These are phyloP conservation scores for Luscinia megarhynchos DNA, from an alignment of 2,797 vertebrate species.

Conservation along the genomic window DNA sequence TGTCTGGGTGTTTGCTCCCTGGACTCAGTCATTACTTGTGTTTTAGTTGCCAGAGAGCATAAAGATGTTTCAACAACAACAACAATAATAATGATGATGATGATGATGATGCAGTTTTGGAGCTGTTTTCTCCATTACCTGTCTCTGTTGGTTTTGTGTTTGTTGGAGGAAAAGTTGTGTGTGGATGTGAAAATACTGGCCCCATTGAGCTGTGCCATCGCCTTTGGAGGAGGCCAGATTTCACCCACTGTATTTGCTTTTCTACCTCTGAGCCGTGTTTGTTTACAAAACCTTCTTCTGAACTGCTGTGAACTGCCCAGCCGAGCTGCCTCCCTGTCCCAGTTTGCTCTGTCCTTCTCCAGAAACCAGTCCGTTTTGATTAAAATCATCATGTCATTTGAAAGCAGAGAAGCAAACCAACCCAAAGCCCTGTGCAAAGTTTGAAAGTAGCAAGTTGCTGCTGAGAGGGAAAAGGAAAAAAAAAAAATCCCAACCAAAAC, in stretches of 20 bases:
- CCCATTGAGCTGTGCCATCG: background rate
- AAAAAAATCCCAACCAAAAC: background rate
- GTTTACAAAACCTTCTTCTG: constrained; percentile 43
- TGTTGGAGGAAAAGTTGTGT: constrained; percentile 17
- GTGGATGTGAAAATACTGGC: constrained; percentile 43
- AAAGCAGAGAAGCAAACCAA: constrained; percentile 45
- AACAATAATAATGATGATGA: background rate
- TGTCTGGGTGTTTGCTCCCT: background rate
- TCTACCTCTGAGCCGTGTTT: constrained; percentile 36
- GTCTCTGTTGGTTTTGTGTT: background rate
- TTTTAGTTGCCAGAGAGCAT: background rate
- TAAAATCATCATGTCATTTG: constrained; percentile 60
- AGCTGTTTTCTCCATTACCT: constrained; percentile 29
- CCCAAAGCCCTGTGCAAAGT: constrained; percentile 25
- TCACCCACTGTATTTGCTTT: constrained; percentile 49
- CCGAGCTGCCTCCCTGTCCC: constrained; percentile 4
- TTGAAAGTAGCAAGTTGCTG: constrained; percentile 10
- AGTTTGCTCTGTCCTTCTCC: constrained; percentile 21
- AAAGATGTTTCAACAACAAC: background rate
- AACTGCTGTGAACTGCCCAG: constrained; percentile 27
- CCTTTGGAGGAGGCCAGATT: constrained; percentile 27
- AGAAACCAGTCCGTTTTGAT: constrained; percentile 46
- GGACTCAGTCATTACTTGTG: background rate
- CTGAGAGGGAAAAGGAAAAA: background rate
- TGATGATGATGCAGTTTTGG: background rate